These are phyloP conservation scores for Chaenocephalus aceratus DNA, from an alignment of 2,113 vertebrate species.

Conservation along the genomic window DNA sequence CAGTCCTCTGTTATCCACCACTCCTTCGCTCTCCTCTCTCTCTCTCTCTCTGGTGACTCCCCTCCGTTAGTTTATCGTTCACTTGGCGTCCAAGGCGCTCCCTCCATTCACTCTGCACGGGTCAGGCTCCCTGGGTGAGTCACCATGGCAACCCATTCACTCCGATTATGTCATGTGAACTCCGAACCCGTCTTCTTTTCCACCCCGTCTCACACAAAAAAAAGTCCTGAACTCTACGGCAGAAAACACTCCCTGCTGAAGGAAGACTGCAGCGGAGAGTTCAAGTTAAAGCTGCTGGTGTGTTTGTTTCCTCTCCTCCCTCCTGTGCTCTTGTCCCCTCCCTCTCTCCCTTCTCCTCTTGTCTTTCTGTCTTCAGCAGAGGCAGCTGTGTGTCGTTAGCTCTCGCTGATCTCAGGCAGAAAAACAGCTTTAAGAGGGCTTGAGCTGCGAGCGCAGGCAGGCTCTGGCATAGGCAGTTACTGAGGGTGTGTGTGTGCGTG, in stretches of 20 bases:
- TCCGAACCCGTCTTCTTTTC: constrained; percentile 52
- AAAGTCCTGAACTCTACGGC: constrained; percentile 55
- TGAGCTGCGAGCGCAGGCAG: constrained; percentile 64
- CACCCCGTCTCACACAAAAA: constrained; percentile 8
- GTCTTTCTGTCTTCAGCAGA: constrained; percentile 50
- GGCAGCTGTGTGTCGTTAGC: constrained; percentile 74
- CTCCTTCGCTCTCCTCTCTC: constrained; percentile 38
- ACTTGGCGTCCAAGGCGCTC: constrained; percentile 72
- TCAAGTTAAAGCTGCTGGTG: constrained; percentile 53
- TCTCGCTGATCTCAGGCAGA: constrained; percentile 70
- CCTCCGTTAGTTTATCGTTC: constrained; percentile 78
- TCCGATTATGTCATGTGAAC: constrained; percentile 82
- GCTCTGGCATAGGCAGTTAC: constrained; percentile 51
- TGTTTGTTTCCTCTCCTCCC: constrained; percentile 45
- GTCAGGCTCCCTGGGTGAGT: constrained; percentile 91
- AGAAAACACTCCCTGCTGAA: constrained; percentile 44
- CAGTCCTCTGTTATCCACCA: constrained; percentile 56
- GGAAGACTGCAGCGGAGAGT: constrained; percentile 36
- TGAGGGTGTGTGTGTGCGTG: constrained; percentile 39
- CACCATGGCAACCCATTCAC: constrained; percentile 93
- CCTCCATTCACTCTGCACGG: constrained; percentile 83
- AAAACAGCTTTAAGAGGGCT: constrained; percentile 77
- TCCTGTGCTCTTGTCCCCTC: constrained; percentile 28
- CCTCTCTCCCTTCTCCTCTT: constrained; percentile 29
- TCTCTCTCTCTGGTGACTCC: constrained; percentile 63